These are phyloP conservation scores for Caenorhabditis afra DNA, from an alignment of 2,888 invertebrate species.

Conservation along the genomic window DNA sequence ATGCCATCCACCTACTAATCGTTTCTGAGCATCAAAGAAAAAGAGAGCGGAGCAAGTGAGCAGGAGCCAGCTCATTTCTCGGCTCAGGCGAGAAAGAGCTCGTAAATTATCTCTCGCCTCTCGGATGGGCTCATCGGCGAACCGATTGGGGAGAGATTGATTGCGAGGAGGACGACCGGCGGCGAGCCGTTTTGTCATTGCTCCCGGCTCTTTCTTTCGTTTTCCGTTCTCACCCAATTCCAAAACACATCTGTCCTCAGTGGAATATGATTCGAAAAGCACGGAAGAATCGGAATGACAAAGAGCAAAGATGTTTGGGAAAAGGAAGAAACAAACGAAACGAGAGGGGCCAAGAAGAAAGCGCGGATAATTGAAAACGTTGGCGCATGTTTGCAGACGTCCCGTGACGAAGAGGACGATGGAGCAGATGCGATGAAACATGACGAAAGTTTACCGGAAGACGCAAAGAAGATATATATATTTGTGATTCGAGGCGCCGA, in stretches of 20 bases:
- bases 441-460: constrained; percentile 32
- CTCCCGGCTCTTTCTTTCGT: no score
- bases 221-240: not conserved
- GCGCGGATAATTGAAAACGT: constrained; percentile 50
- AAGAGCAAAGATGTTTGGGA: constrained; percentile 16
- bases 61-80: not conserved
- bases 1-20: constrained; percentile 19
- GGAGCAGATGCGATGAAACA: constrained; percentile 29
- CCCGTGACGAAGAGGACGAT: constrained; percentile 19
- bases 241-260: constrained; percentile 39
- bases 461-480: not conserved
- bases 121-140: constrained; percentile 19
- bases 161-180: constrained; percentile 9
- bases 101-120: constrained; percentile 38
- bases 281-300: not conserved
- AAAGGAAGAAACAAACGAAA: not conserved
- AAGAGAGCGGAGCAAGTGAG: not conserved
- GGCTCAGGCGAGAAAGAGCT: constrained; percentile 4
- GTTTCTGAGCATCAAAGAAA: constrained; percentile 16
- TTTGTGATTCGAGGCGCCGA: not conserved
- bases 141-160: constrained; percentile 24
- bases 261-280: constrained; percentile 2
- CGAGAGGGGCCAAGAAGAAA: constrained; percentile 1
- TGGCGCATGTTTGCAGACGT: constrained; percentile 44
- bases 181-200: constrained; percentile 20